These are phyloP conservation scores for Heptascelio sp. DNA, from an alignment of 2,888 invertebrate species.

Conservation along the genomic window DNA sequence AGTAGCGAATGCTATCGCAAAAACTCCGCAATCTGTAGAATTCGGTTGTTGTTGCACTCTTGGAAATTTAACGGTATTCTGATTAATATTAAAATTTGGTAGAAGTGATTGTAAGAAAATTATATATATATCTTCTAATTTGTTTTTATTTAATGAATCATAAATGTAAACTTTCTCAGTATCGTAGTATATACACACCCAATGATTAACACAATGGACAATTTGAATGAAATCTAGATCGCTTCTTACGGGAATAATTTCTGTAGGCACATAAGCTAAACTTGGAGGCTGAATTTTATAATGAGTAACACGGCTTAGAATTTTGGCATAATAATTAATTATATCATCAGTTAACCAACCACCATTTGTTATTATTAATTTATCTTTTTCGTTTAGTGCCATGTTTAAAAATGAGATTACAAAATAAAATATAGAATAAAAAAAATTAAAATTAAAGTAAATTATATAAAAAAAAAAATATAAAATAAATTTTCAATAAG, in stretches of 20 bases:
- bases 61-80: constrained; percentile 10
- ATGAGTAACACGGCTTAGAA: background rate
- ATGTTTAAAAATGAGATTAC: no score
- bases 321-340: constrained; percentile 1
- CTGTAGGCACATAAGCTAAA: background rate
- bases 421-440: no score
- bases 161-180: constrained; percentile 3
- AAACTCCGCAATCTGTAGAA: constrained; percentile 7
- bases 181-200: constrained; percentile 27
- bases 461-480: no score
- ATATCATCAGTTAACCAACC: background rate
- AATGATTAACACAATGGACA: background rate
- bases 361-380: no score
- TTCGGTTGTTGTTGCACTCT: constrained; percentile 28
- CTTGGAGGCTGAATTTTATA: constrained; percentile 11
- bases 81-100: background rate
- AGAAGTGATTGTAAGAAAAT: background rate
- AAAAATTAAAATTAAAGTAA: no score
- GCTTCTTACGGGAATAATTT: constrained; percentile 3
- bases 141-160: constrained; percentile 16
- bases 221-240: constrained; percentile 9
- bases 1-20: constrained; percentile 23
- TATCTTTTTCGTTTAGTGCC: no score
- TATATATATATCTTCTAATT: background rate
- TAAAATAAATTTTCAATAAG: no score